A percentile compares a stretch with the other conserved stretches of the same genome.
These are phyloP conservation scores for Drosophila parthenogenetica DNA, from an alignment of 2,888 invertebrate species.

Conservation along the genomic window DNA sequence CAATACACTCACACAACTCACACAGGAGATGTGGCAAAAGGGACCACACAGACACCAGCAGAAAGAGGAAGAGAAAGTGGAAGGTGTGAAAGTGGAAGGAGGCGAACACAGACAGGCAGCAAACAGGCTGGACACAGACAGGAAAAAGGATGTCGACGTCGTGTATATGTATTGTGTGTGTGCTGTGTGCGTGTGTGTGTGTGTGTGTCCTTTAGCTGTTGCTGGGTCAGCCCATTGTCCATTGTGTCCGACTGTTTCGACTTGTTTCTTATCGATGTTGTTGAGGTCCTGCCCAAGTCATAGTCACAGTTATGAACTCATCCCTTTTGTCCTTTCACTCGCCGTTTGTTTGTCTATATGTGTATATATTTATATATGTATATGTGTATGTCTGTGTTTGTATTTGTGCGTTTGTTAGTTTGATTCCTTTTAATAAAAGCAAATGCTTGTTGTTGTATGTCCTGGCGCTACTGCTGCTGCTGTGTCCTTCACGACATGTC, in stretches of 20 bases:
- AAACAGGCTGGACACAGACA: conserved; percentile 63
- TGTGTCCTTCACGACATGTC: conserved; percentile 72
- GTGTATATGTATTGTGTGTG: conserved; percentile 14
- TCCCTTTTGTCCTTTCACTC: conserved; percentile 35
- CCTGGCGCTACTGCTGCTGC: conserved; percentile 5
- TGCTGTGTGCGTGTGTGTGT: conserved; percentile 9
- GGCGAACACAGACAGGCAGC: conserved; percentile 29
- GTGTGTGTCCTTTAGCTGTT: conserved; percentile 37
- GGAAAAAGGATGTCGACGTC: conserved; percentile 79
- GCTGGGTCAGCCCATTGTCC: conserved; percentile 71
- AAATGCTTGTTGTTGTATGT: conserved; percentile 33
- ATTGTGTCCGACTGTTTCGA: conserved; percentile 54
- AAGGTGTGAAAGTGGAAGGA: background rate
- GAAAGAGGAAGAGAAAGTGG: conserved; percentile 13
- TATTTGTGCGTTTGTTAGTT: conserved; percentile 26
- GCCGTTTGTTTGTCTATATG: background rate
- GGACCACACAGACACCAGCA: conserved; percentile 41
- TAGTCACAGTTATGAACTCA: conserved; percentile 28
- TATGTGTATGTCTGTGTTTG: conserved; percentile 14
- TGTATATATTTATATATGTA: too few species aligned
- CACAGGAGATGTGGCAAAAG: conserved; percentile 19
- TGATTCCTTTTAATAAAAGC: conserved; percentile 55
- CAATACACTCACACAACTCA: conserved; percentile 65
- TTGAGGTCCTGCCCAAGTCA: conserved; percentile 16
- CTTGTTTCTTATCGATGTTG: conserved; percentile 70